Percentiles rank a stretch among this genome's conserved stretches.
Conservation (phyloP, 1,140 invertebrate species). For the Hirudo medicinalis region DNA sequence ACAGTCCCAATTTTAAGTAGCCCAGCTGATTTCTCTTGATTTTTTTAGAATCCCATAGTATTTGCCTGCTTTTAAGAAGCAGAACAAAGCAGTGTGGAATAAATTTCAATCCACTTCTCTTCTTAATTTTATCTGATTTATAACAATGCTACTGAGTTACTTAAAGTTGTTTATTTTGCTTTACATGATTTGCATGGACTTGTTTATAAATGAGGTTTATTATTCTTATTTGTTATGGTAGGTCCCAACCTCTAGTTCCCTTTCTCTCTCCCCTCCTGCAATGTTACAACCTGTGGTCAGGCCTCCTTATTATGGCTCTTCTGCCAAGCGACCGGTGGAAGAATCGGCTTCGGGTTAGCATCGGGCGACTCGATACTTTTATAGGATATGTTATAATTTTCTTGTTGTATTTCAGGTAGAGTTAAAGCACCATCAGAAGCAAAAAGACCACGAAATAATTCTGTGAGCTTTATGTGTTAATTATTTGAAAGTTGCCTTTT, state of each 20-base stretch:
- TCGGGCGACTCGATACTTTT: not conserved
- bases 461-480: not conserved
- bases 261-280: slow-evolving; percentile 5
- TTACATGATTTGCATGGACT: no score
- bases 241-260: not conserved
- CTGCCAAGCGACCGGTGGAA: not conserved
- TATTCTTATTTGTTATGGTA: not conserved
- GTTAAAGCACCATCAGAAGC: not conserved
- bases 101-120: no score
- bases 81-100: no score
- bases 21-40: no score
- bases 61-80: no score
- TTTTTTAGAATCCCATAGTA: no score
- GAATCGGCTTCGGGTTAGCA: not conserved
- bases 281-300: slow-evolving; percentile 5
- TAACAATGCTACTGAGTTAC: no score
- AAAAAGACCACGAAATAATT: slow-evolving; percentile 10
- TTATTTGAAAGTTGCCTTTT: not conserved
- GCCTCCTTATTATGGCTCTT: not conserved
- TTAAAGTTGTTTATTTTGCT: no score
- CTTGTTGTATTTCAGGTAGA: no score
- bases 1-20: no score
- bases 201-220: no score
- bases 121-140: no score
- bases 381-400: not conserved